phyloP scores from a whole-genome alignment of 2,113 vertebrate genomes.

The Ciconia boyciana region DNA sequence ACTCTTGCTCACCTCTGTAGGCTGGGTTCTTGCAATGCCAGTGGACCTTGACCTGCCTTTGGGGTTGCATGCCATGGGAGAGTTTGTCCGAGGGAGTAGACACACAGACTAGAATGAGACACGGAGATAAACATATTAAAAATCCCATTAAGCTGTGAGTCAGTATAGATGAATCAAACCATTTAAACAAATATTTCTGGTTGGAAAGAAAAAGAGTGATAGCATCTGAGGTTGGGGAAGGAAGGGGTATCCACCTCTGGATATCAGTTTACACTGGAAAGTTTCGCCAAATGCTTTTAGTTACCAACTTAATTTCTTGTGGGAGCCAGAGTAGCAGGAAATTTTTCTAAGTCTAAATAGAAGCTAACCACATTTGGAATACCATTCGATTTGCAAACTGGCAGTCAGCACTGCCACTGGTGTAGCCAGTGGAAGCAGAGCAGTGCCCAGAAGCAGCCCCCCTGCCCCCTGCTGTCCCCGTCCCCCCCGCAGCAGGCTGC shows the following conservation, averaged over 20 bases:
- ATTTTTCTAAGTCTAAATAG: neutral
- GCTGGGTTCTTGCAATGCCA: accelerated
- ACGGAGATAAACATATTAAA: neutral
- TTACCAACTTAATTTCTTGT: neutral
- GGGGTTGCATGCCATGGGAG: neutral
- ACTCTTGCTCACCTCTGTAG: neutral
- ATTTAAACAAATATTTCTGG: neutral
- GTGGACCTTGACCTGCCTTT: neutral
- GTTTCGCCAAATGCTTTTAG: neutral
- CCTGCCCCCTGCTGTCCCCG: no score
- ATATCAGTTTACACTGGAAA: neutral
- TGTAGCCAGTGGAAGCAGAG: neutral
- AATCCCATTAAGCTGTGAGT: neutral
- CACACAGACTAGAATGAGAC: neutral
- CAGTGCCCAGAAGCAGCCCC: neutral
- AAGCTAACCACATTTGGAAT: neutral
- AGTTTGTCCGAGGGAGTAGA: neutral
- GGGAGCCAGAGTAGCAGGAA: neutral
- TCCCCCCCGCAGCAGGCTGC: no score
- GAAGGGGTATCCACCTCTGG: neutral
- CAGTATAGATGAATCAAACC: neutral
- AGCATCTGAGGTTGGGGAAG: neutral
- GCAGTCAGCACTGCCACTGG: neutral
- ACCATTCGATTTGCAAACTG: accelerated
- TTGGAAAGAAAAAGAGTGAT: neutral